A percentile compares a stretch with the other conserved stretches of the same genome.
These are phyloP conservation scores for Erebia epiphron DNA, from an alignment of 2,888 invertebrate species.

Conservation along the genomic window DNA sequence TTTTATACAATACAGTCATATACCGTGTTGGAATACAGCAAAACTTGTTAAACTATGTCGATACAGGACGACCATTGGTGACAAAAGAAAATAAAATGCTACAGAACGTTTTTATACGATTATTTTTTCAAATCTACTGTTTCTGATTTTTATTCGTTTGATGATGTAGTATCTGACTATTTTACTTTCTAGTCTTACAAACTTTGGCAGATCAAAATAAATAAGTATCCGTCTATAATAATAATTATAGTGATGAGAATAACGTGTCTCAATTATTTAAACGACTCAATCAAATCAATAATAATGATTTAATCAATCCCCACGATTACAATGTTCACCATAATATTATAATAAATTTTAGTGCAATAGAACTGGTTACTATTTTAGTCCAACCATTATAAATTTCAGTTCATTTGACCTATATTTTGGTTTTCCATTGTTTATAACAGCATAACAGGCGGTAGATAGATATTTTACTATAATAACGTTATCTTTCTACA, in stretches of 20 bases:
- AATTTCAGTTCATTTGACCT: constrained; percentile 2
- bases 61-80: constrained; percentile 13
- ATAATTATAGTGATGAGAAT: too few species aligned
- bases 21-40: constrained; percentile 22
- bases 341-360: not conserved
- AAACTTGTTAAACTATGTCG: constrained; percentile 28
- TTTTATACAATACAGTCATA: constrained; percentile 43
- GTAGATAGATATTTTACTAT: not conserved
- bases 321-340: too few species aligned
- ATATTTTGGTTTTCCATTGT: constrained; percentile 9
- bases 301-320: too few species aligned
- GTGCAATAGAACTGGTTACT: not conserved
- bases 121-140: not conserved
- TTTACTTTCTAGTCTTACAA: not conserved
- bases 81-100: constrained; percentile 18
- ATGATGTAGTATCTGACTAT: not conserved
- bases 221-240: too few species aligned
- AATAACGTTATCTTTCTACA: not conserved
- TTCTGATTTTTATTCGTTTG: constrained; percentile 3
- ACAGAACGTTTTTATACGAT: not conserved
- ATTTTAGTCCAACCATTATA: not conserved
- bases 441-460: constrained; percentile 5
- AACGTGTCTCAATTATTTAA: too few species aligned
- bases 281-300: too few species aligned
- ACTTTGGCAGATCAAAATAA: not conserved